phyloP scores from a whole-genome alignment of 1,140 invertebrate species.

The Sycophaga agraensis region DNA sequence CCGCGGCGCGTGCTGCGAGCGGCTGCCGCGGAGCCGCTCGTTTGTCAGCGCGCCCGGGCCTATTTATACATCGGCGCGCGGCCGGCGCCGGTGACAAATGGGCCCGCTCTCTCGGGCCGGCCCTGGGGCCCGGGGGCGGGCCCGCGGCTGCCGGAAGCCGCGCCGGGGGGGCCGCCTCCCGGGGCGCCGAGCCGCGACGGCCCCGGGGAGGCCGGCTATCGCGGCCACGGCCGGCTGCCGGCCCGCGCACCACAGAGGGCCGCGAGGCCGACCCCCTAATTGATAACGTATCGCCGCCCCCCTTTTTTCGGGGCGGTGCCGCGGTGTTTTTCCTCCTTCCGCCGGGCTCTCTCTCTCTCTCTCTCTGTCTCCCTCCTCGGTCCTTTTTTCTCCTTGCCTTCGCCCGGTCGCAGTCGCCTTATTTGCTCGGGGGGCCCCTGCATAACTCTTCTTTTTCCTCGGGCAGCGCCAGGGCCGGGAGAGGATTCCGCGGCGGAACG shows the following conservation, averaged over 20 bases:
- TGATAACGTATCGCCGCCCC: no score
- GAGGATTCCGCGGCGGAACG: not conserved
- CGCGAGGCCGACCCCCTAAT: not conserved
- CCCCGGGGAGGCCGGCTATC: conserved; percentile 23
- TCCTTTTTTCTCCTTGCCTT: not conserved
- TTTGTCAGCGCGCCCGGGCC: conserved; percentile 51
- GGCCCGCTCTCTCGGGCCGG: conserved; percentile 35
- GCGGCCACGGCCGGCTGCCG: no score
- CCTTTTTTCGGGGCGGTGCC: not conserved
- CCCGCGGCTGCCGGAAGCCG: conserved; percentile 24
- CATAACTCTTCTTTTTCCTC: conserved; percentile 4
- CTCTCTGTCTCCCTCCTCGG: not conserved
- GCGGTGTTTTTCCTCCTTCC: not conserved
- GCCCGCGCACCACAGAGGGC: not conserved
- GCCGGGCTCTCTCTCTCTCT: not conserved
- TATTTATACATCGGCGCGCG: conserved; percentile 52
- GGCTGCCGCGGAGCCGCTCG: conserved; percentile 48
- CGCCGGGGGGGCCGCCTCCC: no score
- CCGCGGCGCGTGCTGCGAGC: conserved; percentile 20
- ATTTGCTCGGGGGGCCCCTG: not conserved
- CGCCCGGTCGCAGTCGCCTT: not conserved
- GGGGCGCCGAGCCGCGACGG: conserved; percentile 28
- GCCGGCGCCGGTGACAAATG: conserved; percentile 46
- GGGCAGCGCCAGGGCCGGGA: not conserved
- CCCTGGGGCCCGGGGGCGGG: conserved; percentile 29